phyloP scores from a whole-genome alignment of 92 coral and sea anemone species.

The Paramuricea clavata region DNA sequence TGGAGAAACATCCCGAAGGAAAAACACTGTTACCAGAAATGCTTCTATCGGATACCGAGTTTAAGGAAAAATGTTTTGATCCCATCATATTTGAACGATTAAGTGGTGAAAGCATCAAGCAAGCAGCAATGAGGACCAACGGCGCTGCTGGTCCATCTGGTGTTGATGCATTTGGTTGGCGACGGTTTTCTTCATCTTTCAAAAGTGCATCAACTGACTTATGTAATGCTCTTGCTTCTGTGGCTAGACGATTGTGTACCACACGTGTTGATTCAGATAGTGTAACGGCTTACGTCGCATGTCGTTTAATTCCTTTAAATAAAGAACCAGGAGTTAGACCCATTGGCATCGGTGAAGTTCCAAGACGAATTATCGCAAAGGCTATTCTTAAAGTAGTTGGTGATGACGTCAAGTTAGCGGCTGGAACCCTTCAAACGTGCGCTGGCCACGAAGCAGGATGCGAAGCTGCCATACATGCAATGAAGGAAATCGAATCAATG shows the following conservation, averaged over 20 bases:
- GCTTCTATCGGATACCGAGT: not conserved
- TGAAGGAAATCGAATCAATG: constrained; percentile 26
- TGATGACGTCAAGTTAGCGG: not conserved
- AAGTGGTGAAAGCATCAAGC: not conserved
- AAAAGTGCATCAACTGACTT: not conserved
- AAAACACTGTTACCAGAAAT: not conserved
- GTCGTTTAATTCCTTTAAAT: not conserved
- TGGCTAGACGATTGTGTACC: not conserved
- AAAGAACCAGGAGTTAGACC: not conserved
- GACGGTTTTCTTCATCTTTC: constrained; percentile 1
- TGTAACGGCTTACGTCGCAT: not conserved
- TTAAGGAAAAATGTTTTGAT: not conserved
- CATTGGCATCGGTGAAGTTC: constrained; percentile 5
- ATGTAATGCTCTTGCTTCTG: not conserved
- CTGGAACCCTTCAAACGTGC: constrained; percentile 3
- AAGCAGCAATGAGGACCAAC: not conserved
- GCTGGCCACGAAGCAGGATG: constrained; percentile 47
- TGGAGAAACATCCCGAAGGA: constrained; percentile 1
- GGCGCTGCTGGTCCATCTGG: constrained; percentile 24
- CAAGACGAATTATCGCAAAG: constrained; percentile 12
- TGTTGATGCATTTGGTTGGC: constrained; percentile 15
- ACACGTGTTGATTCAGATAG: not conserved
- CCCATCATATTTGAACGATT: not conserved
- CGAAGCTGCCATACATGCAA: constrained; percentile 53
- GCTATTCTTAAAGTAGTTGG: constrained; percentile 17